These are phyloP conservation scores for Lagopus muta DNA, from an alignment of 2,113 vertebrate species.

Conservation along the genomic window DNA sequence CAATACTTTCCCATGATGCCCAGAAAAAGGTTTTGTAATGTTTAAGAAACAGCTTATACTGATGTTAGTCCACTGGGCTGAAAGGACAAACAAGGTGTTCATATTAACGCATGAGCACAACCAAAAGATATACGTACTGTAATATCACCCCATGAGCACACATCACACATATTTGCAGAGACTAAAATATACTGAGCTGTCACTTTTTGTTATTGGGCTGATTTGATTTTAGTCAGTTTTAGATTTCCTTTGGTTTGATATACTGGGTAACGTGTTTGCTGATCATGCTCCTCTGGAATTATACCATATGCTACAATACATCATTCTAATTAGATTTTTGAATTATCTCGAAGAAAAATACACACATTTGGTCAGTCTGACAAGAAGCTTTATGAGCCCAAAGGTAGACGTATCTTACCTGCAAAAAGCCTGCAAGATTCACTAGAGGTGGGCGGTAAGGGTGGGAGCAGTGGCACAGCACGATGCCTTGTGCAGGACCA, in stretches of 20 bases:
- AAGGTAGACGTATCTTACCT: neutral
- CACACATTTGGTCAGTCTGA: neutral
- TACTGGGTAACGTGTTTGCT: slow-evolving; percentile 21
- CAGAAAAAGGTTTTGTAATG: slow-evolving; percentile 1
- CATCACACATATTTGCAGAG: slow-evolving; percentile 58
- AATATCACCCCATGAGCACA: slow-evolving; percentile 3
- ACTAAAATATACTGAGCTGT: slow-evolving; percentile 50
- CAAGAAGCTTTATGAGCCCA: neutral
- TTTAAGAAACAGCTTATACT: slow-evolving; percentile 41
- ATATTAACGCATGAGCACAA: slow-evolving; percentile 47
- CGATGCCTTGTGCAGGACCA: neutral
- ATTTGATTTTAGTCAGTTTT: slow-evolving; percentile 49
- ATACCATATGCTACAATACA: neutral
- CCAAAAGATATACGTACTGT: neutral
- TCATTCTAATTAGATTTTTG: slow-evolving; percentile 10
- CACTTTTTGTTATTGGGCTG: slow-evolving; percentile 23
- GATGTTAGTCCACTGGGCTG: slow-evolving; percentile 26
- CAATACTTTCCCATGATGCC: neutral
- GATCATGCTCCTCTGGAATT: neutral
- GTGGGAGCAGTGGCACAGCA: fast-evolving
- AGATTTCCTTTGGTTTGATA: slow-evolving; percentile 27
- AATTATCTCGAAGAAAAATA: neutral
- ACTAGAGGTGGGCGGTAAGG: neutral
- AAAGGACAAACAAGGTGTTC: slow-evolving; percentile 48
- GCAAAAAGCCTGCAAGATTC: neutral